A percentile compares a stretch with the other conserved stretches of the same genome.
phyloP scores from a whole-genome alignment of 2,797 vertebrate species.

The Sebastes oblongus region DNA sequence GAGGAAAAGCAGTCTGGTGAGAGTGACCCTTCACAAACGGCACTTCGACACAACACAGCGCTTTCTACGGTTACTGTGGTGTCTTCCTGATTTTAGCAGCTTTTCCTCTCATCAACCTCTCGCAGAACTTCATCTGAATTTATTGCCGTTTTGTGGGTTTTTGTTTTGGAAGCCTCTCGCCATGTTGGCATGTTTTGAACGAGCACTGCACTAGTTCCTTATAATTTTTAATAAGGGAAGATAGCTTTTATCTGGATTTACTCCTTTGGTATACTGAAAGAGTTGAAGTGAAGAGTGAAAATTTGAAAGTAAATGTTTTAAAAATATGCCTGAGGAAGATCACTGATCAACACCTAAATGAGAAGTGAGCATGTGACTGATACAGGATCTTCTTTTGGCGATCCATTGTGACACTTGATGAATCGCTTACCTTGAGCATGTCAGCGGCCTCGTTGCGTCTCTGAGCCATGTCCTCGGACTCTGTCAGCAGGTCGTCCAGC shows the following conservation, averaged over 20 bases:
- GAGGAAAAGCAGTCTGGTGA: too few relatives aligned
- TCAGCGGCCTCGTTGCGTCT: conserved; percentile 95
- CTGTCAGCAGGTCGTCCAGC: conserved; percentile 93
- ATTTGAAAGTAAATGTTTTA: background rate
- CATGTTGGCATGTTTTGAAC: too few relatives aligned
- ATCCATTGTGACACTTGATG: background rate
- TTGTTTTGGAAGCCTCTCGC: too few relatives aligned
- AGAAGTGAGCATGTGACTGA: background rate
- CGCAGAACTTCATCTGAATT: too few relatives aligned
- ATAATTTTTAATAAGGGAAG: background rate
- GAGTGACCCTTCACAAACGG: too few relatives aligned
- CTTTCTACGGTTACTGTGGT: too few relatives aligned
- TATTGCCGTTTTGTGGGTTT: too few relatives aligned
- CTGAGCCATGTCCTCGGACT: conserved; percentile 99
- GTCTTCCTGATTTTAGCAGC: too few relatives aligned
- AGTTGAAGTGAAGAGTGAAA: background rate
- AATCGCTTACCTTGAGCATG: conserved; percentile 91
- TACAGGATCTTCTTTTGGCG: background rate
- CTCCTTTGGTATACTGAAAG: too few relatives aligned
- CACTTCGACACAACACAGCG: too few relatives aligned
- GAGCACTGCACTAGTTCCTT: background rate
- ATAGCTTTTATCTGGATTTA: background rate
- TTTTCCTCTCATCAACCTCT: too few relatives aligned
- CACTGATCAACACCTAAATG: background rate
- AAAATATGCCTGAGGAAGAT: background rate